Percentiles rank a stretch among this genome's conserved stretches.
Conservation (phyloP, 2,113 vertebrate species). For the Coptodon bakossiorum region DNA sequence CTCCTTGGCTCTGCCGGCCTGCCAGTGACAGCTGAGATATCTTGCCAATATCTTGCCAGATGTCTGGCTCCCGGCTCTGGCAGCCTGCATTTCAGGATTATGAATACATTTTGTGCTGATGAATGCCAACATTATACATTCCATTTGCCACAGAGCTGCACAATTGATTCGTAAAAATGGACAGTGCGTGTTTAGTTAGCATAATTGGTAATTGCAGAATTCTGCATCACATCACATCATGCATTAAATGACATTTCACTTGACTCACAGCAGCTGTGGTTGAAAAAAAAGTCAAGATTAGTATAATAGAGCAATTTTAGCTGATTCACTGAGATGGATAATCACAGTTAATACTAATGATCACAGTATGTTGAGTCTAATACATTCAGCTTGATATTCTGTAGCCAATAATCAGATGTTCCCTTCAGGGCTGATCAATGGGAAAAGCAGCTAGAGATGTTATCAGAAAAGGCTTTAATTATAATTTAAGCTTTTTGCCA, state of each 20-base stretch:
- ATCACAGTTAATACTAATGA: not conserved
- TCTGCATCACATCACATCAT: not conserved
- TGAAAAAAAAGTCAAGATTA: not conserved
- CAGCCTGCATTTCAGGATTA: not conserved
- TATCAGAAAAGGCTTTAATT: not conserved
- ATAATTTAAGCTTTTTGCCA: not conserved
- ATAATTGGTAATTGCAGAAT: not conserved
- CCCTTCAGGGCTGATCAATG: not conserved
- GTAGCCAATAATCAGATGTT: not conserved
- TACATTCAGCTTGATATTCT: not conserved
- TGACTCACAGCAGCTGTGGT: not conserved
- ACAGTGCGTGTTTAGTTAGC: not conserved
- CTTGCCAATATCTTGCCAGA: slow-evolving; percentile 27
- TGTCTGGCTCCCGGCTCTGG: not conserved
- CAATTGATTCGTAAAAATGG: not conserved
- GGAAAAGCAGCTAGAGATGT: not conserved
- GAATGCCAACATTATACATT: not conserved
- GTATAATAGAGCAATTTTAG: not conserved
- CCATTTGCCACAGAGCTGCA: not conserved
- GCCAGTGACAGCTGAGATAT: slow-evolving; percentile 9
- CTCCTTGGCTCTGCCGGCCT: not conserved
- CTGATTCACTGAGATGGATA: not conserved
- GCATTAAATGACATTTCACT: not conserved
- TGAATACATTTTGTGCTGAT: not conserved
- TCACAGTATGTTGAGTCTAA: not conserved